Base-by-base conservation (phyloP, 2,888 invertebrate species). In the Pammene aurita region DNA sequence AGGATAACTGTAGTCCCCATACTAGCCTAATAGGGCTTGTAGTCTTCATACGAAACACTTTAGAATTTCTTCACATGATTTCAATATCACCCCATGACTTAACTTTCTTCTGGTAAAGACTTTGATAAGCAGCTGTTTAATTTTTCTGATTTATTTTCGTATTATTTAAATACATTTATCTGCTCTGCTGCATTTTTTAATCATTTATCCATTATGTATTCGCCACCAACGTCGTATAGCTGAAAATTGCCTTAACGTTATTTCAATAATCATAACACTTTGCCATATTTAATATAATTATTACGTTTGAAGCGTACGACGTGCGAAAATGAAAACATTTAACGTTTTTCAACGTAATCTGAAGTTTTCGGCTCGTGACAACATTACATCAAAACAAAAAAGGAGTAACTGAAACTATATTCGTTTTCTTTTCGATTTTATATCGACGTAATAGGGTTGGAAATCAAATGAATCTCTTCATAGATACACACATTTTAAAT, bases 311-410 rank as follows among this genome's bases (percentile, higher is more conserved):
- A 18, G 16, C 38, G 10, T 14, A 11, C 55, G 2, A 57, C 38
- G 58, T 58, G 60, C 46, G 60, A 48, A 48, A 61, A 61, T 34
- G 7, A 7, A 48, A 48, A 9, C 14, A 48, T 48, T 61, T 60
- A 46, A 13, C 46, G 16, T 16, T 35, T 44, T 35, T 14, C 7
- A 35, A 46, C 46, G 14, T 2, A n/a, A 16, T 34, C 14, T 9
- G 35, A 5, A 16, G 14, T 48, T 48, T 48, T 48, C 42, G 44
- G 11, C 48, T 10, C 48, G 16, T 61, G 48, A 61, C 60, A 48
- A 7, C 9, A 16, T 14, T 35, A 14, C n/a, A 13, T 35, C 14
- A 6, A 35, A 35, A 60, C 14, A 48, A 35, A 60, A 60, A 6
- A 14, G 46, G 5, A 60, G 26, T 14, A 0, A 2, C 46, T 26